These are phyloP conservation scores for Artibeus jamaicensis DNA, from an alignment of 2,797 vertebrate genomes.

Conservation along the genomic window DNA sequence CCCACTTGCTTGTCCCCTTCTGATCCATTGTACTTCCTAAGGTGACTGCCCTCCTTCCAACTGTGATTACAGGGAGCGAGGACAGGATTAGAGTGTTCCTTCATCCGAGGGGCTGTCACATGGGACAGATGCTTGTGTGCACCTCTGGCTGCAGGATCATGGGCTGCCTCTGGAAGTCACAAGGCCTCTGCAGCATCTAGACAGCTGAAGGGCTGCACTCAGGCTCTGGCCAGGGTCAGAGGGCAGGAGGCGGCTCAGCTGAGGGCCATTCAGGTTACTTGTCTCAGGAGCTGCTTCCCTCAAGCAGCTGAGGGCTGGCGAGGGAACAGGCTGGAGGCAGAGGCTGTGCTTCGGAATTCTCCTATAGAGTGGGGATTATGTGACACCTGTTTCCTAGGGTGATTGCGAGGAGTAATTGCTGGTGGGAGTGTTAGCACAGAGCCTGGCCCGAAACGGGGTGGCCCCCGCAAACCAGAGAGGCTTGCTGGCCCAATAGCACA, in stretches of 20 bases:
- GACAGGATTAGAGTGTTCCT: neutral
- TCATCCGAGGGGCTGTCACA: too few relatives aligned
- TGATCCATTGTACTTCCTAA: neutral
- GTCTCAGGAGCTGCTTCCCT: neutral
- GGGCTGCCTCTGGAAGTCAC: neutral
- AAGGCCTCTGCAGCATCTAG: neutral
- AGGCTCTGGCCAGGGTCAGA: neutral
- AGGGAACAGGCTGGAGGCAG: neutral
- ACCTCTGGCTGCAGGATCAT: neutral
- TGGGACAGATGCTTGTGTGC: too few relatives aligned
- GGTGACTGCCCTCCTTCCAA: neutral
- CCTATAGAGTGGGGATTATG: rapidly evolving
- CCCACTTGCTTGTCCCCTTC: neutral
- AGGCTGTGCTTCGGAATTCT: neutral
- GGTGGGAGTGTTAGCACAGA: neutral
- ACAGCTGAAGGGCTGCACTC: neutral
- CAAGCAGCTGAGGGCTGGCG: neutral
- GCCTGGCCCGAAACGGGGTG: neutral
- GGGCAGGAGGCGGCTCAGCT: neutral
- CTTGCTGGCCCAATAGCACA: neutral
- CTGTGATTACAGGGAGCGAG: neutral
- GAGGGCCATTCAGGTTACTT: neutral
- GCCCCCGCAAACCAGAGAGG: neutral
- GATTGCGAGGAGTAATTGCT: neutral
- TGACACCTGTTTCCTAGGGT: neutral